phyloP scores from a whole-genome alignment of 64 coral and sea anemone genomes.

The Pocillopora damicornis region DNA sequence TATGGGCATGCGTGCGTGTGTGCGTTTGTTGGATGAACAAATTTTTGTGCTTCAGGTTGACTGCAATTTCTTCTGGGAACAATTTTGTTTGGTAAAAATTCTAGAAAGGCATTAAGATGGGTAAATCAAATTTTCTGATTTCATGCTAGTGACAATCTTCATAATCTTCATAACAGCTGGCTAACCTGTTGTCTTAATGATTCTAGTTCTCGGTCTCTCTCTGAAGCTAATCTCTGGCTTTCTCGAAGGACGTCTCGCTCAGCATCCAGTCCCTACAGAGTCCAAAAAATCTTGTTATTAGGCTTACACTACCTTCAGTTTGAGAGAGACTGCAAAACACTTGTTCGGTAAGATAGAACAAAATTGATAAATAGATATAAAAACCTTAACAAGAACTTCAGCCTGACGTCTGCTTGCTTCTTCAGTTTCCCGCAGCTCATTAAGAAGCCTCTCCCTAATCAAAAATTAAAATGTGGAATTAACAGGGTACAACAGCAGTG shows the following conservation, averaged over 20 bases:
- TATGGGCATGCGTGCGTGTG: no score
- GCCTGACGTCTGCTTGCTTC: slow-evolving; percentile 83
- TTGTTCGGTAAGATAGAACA: no score
- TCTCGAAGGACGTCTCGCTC: slow-evolving; percentile 81
- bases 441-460: slow-evolving; percentile 68
- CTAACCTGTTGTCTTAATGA: slow-evolving; percentile 70
- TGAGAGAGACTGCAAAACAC: no score
- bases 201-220: slow-evolving; percentile 74
- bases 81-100: no score
- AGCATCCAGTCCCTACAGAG: slow-evolving; percentile 75
- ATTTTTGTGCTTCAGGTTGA: no score
- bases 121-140: no score
- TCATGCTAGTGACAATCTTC: no score
- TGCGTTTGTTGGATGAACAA: no score
- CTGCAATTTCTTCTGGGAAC: no score
- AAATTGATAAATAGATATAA: no score
- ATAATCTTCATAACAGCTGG: not conserved
- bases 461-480: not conserved
- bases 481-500: no score
- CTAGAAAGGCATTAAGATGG: no score
- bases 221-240: slow-evolving; percentile 80
- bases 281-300: not conserved
- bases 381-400: slow-evolving; percentile 82
- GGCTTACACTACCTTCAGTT: not conserved
- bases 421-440: slow-evolving; percentile 77